Evolutionary conservation across 2,797 vertebrate genomes (phyloP).

Genomic region (Telmatherina bonti): DNA sequence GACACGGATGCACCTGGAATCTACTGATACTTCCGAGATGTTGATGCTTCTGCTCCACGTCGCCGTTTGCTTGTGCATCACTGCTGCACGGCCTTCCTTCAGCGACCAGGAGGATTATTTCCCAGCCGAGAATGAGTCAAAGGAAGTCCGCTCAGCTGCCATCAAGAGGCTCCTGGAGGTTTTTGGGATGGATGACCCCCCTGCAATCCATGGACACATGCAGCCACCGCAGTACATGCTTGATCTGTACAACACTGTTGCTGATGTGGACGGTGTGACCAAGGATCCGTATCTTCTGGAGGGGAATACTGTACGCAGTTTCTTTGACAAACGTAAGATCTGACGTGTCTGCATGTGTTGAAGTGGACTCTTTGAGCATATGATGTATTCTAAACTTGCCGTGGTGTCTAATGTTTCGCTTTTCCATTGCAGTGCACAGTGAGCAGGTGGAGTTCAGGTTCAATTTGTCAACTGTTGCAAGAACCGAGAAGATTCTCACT

Average conservation of each 20-base stretch:
- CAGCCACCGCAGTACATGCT: conserved; percentile 94
- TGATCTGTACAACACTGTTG: conserved; percentile 90
- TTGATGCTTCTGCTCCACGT: conserved; percentile 61
- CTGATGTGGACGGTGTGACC: conserved; percentile 90
- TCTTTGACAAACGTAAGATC: conserved; percentile 90
- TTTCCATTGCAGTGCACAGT: conserved; percentile 78
- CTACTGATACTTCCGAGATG: conserved; percentile 62
- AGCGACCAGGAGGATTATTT: conserved; percentile 63
- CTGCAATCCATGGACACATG: conserved; percentile 78
- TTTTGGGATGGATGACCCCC: conserved; percentile 91
- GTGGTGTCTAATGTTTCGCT: not conserved
- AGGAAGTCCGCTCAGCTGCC: conserved; percentile 82
- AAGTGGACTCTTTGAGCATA: rapidly evolving
- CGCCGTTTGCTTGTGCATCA: conserved; percentile 42
- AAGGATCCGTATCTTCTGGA: conserved; percentile 88
- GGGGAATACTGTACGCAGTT: conserved; percentile 93
- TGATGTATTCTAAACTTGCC: not conserved
- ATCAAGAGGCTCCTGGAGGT: conserved; percentile 90
- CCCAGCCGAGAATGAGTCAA: conserved; percentile 42
- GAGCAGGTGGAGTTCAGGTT: conserved; percentile 89
- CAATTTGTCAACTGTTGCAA: conserved; percentile 86
- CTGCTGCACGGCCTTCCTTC: conserved; percentile 61
- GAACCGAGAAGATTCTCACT: conserved; percentile 87
- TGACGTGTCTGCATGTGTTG: not conserved
- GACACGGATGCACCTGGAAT: conserved; percentile 15